Evolutionary conservation across 2,888 invertebrate genomes (phyloP).

Genomic region (Ophonus ardosiacus): DNA sequence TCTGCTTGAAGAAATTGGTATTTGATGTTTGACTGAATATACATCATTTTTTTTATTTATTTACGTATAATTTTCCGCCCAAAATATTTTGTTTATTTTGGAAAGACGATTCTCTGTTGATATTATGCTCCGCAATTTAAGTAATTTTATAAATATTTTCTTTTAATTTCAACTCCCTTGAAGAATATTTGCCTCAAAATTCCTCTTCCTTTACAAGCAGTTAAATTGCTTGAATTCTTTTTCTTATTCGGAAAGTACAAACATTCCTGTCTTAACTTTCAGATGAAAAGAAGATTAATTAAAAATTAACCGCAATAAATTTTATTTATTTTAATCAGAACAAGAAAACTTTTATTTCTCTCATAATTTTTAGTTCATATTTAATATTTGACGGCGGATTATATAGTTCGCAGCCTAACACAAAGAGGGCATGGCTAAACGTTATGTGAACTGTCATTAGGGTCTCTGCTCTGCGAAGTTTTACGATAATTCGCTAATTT

Average conservation of each 20-base stretch:
- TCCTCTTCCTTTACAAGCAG: background rate
- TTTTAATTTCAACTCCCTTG: conserved; percentile 33
- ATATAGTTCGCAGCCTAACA: no score
- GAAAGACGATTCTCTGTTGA: conserved; percentile 27
- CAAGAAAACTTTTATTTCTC: background rate
- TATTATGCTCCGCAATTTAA: background rate
- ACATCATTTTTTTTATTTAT: background rate
- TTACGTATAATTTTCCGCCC: background rate
- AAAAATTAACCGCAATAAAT: background rate
- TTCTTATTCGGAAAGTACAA: background rate
- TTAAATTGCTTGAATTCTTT: conserved; percentile 14
- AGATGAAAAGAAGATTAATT: conserved; percentile 12
- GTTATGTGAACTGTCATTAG: no score
- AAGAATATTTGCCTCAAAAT: background rate
- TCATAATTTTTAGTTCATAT: background rate
- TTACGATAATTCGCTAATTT: no score
- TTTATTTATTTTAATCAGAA: background rate
- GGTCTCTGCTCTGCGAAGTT: no score
- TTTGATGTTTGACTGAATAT: background rate
- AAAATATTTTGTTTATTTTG: background rate
- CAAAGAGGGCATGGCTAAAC: no score
- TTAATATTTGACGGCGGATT: background rate
- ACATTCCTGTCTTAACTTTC: conserved; percentile 2
- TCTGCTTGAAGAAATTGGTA: background rate
- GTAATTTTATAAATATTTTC: conserved; percentile 43